Percentiles rank a stretch among this genome's conserved stretches.
These are phyloP conservation scores for Reticulitermes speratus DNA, from an alignment of 1,140 invertebrate genomes.

Conservation along the genomic window DNA sequence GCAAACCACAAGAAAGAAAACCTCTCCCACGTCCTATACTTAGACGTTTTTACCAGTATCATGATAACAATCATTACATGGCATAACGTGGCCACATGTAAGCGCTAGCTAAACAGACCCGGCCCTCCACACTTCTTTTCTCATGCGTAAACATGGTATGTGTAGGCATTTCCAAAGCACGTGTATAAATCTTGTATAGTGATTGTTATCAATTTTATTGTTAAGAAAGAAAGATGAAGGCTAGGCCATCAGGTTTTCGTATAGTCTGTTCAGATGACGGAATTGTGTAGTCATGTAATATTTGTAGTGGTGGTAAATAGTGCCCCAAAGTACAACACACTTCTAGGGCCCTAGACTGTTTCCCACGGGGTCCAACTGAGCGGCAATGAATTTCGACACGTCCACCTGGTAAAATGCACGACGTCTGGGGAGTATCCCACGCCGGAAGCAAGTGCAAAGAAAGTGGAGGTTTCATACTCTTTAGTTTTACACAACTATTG, in stretches of 20 bases:
- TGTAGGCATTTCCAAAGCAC: not conserved
- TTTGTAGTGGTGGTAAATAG: too few relatives aligned
- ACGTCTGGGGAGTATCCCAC: too few relatives aligned
- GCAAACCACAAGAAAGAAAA: not conserved
- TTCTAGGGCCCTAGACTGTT: too few relatives aligned
- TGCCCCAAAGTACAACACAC: too few relatives aligned
- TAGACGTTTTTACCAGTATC: slow-evolving; percentile 1
- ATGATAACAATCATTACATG: not conserved
- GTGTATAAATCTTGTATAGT: not conserved
- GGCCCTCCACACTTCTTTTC: not conserved
- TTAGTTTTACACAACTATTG: too few relatives aligned
- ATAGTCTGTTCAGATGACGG: not conserved
- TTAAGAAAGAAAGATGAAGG: not conserved
- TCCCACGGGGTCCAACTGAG: too few relatives aligned
- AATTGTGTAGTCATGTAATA: too few relatives aligned
- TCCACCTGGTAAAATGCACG: too few relatives aligned
- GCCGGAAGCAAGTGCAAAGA: too few relatives aligned
- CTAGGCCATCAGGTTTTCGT: not conserved
- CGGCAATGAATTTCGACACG: too few relatives aligned
- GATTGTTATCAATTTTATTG: not conserved
- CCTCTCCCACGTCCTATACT: not conserved
- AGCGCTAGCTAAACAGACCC: not conserved
- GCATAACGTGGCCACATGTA: not conserved
- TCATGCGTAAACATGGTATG: not conserved
- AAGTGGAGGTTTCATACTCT: too few relatives aligned